Percentiles rank a stretch among this genome's conserved stretches.
Evolutionary conservation across 2,888 invertebrate species (phyloP).

Genomic region (Drosophila multiciliata): DNA sequence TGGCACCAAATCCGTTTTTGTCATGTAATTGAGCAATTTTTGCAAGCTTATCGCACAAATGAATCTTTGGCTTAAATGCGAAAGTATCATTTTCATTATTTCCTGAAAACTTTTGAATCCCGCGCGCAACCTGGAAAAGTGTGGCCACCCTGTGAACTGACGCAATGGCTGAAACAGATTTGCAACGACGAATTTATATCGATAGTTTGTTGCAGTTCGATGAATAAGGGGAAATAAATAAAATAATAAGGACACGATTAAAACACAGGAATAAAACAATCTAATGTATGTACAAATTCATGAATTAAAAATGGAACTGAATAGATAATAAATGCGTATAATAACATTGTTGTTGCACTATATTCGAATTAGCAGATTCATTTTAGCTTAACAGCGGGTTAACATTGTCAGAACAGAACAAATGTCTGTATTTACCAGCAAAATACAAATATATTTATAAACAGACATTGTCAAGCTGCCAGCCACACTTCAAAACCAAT

Average conservation of each 20-base stretch:
- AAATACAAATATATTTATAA: background rate
- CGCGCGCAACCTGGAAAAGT: background rate
- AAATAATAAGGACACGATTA: background rate
- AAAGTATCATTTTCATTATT: slow-evolving; percentile 1
- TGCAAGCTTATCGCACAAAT: slow-evolving; percentile 22
- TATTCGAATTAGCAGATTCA: slow-evolving; percentile 4
- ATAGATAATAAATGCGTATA: background rate
- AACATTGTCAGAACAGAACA: slow-evolving; percentile 11
- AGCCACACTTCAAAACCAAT: background rate
- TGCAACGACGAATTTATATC: background rate
- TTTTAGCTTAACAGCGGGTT: slow-evolving; percentile 19
- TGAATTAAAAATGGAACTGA: background rate
- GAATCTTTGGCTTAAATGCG: slow-evolving; percentile 26
- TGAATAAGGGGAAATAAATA: background rate
- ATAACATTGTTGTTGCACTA: background rate
- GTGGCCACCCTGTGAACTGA: background rate
- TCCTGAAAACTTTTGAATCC: background rate
- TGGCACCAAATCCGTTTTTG: slow-evolving; percentile 25
- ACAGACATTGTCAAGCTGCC: background rate
- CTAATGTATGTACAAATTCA: background rate
- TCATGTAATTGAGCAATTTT: slow-evolving; percentile 47
- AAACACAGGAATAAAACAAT: background rate
- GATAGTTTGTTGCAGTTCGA: slow-evolving; percentile 1
- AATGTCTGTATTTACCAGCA: background rate
- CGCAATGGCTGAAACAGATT: background rate